A percentile compares a stretch with the other conserved stretches of the same genome.
Conservation (phyloP, 2,888 invertebrate genomes). For the Alloplasta piceator region DNA sequence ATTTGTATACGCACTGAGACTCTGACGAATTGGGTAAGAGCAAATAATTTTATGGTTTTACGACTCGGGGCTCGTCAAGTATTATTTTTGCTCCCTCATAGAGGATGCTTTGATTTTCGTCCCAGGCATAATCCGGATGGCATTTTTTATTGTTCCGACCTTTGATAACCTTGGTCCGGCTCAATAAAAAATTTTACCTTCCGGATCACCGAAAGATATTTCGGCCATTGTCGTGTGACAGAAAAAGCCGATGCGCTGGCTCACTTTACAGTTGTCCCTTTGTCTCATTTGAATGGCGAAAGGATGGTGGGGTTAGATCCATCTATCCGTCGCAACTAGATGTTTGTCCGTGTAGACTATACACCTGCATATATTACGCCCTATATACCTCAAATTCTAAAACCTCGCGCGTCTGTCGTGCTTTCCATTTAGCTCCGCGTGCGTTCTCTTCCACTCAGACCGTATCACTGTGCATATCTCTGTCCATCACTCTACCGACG, state of each 20-base stretch:
- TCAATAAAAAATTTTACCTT: no score
- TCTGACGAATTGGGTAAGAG: no score
- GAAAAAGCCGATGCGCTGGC: constrained; percentile 27
- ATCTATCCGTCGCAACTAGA: constrained; percentile 47
- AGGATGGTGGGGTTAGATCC: constrained; percentile 1
- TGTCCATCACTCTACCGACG: constrained; percentile 60
- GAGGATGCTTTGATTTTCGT: no score
- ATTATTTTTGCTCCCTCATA: no score
- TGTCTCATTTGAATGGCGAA: constrained; percentile 27
- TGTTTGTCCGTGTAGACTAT: constrained; percentile 38
- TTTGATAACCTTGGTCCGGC: no score
- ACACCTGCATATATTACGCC: constrained; percentile 19
- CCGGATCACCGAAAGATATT: no score
- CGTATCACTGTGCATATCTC: constrained; percentile 62
- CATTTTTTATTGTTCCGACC: no score
- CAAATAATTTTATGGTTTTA: no score
- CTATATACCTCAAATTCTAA: constrained; percentile 37
- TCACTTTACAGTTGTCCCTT: constrained; percentile 35
- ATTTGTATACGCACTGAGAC: no score
- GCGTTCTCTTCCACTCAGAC: constrained; percentile 33
- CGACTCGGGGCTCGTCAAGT: no score
- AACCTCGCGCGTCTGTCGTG: constrained; percentile 32
- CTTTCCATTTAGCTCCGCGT: constrained; percentile 19
- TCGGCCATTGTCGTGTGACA: neutral
- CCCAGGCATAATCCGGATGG: no score